Evolutionary conservation across 2,797 vertebrate species (phyloP), one percentile per base, ranked within the genome.

Genomic region (Galaxias olidus): DNA sequence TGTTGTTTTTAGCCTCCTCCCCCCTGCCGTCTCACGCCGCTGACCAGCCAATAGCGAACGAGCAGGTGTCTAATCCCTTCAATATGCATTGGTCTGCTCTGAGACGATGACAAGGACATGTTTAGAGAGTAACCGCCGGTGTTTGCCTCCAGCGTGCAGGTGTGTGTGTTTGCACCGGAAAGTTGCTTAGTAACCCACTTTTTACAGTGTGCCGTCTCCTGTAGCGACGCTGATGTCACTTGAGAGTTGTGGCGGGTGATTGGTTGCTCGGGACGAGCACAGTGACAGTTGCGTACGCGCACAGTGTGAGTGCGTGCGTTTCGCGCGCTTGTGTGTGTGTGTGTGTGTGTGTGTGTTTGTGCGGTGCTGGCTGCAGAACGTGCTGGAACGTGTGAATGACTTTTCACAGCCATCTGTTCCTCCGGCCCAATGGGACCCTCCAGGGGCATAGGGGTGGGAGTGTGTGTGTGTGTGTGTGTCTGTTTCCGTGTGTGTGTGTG

Each of bases 61-160:
- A 79, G 68, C 76, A 77, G 78, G 74, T 80, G 78, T 74, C 67
- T 61, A 15, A 58, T 50, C 64, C 56, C 69, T 79, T 81, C 72
- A 82, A 82, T 81, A 79, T 84, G 79, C 74, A 80, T 74, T 61
- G 44, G 65, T 68, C 61, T 68, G 52, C 66, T 15, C 77, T 81
- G 78, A 74, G 77, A 76, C 77, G 70, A 79, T 70, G 80, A 81
- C 78, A 84, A 78, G 80, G 80, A 75, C 73, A 78, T 67, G 72
- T 84, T 77, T 49, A 49, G 8, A 49, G 47, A 14, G 47, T 12
- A 30, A 30, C 30, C 3, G 2, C 30, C 30, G 30, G 30, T 30
- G 30, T 30, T 2, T 30, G 30, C n/a, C n/a, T n/a, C n/a, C n/a
- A 49, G 47, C 7, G 47, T 13, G 15, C 12, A 48, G 46, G 47